Percentiles rank a stretch among this genome's conserved stretches.
Conservation (phyloP, 2,888 invertebrate genomes). For the Nomada flava region DNA sequence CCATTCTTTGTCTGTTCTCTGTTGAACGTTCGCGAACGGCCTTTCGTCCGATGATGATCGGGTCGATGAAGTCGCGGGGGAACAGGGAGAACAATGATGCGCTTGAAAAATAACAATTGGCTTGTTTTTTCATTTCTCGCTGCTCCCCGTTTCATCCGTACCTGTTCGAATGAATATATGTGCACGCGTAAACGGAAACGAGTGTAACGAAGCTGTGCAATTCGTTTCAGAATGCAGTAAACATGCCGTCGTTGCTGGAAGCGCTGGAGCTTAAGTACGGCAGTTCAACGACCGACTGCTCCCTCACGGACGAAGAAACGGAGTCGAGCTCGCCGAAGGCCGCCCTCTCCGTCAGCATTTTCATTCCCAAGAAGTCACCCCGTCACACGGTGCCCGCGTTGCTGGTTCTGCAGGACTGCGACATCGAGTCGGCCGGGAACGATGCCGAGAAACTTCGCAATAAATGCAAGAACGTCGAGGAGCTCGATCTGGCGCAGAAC, state of each 20-base stretch:
- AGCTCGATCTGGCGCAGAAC: constrained; percentile 97
- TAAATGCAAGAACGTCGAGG: constrained; percentile 95
- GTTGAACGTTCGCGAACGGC: not conserved
- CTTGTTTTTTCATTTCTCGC: too few relatives aligned
- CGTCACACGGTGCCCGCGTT: constrained; percentile 91
- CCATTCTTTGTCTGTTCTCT: constrained; percentile 17
- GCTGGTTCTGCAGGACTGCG: constrained; percentile 95
- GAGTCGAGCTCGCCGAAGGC: constrained; percentile 84
- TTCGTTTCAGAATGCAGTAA: constrained; percentile 69
- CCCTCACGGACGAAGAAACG: constrained; percentile 85
- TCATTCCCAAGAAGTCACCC: constrained; percentile 93
- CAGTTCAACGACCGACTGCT: constrained; percentile 86
- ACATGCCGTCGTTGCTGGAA: constrained; percentile 95
- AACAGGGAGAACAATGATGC: not conserved
- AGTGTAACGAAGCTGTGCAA: too few relatives aligned
- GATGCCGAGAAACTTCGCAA: constrained; percentile 90
- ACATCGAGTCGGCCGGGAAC: constrained; percentile 95
- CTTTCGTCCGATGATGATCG: not conserved
- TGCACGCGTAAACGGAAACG: too few relatives aligned
- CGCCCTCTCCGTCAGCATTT: constrained; percentile 92
- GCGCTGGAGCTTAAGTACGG: constrained; percentile 95
- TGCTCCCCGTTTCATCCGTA: too few relatives aligned
- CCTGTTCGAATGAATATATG: too few relatives aligned
- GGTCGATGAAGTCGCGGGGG: not conserved
- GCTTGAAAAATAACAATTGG: not conserved